phyloP scores from a whole-genome alignment of 2,888 invertebrate species.

The Dicycla oo region DNA sequence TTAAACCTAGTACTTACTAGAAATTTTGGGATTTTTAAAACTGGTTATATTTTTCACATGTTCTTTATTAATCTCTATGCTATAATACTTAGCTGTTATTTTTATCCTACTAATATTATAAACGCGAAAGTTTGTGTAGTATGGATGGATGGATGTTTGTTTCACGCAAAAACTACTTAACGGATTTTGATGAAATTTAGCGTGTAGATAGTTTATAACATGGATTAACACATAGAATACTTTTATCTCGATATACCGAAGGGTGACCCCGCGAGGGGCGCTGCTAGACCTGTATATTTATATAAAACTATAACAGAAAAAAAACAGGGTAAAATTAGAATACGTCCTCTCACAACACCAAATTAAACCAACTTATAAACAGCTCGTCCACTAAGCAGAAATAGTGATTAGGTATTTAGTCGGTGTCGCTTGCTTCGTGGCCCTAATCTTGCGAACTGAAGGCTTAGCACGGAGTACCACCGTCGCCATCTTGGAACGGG shows the following conservation, averaged over 20 bases:
- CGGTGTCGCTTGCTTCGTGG: slow-evolving; percentile 70
- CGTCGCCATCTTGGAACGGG: slow-evolving; percentile 77
- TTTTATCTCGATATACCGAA: too few species aligned
- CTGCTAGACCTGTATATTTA: neutral
- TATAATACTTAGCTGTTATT: neutral
- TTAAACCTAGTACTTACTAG: neutral
- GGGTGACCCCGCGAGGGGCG: too few species aligned
- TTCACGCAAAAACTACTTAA: too few species aligned
- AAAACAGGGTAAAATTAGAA: neutral
- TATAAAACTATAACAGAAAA: neutral
- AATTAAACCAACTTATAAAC: slow-evolving; percentile 12
- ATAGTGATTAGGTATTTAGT: slow-evolving; percentile 53
- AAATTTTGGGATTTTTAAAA: neutral
- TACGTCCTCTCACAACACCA: neutral
- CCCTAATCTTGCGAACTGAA: slow-evolving; percentile 71
- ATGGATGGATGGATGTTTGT: too few species aligned
- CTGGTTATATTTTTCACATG: neutral
- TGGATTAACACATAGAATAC: too few species aligned
- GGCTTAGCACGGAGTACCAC: slow-evolving; percentile 72
- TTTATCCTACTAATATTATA: neutral
- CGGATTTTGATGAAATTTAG: too few species aligned
- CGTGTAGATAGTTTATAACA: too few species aligned
- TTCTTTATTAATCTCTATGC: neutral
- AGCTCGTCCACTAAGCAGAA: slow-evolving; percentile 16
- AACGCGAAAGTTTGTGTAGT: too few species aligned